Evolutionary conservation across 2,888 invertebrate genomes (phyloP).

Genomic region (Caenorhabditis macrosperma): DNA sequence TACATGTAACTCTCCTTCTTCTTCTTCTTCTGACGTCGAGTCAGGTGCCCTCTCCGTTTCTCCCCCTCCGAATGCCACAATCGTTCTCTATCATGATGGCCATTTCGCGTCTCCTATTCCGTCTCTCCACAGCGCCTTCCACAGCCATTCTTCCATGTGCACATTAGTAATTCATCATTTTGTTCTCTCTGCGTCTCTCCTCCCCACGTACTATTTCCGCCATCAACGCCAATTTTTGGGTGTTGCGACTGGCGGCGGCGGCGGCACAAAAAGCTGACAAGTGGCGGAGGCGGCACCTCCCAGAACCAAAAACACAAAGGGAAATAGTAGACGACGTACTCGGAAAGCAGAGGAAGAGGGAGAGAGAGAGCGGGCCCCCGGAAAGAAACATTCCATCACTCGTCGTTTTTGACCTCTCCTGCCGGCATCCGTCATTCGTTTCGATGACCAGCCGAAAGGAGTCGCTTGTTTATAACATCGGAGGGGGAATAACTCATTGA

Average conservation of each 20-base stretch:
- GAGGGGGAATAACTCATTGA: not conserved
- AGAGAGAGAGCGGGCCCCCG: not conserved
- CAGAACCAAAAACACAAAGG: conserved; percentile 29
- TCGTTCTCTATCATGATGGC: conserved; percentile 5
- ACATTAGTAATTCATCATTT: conserved; percentile 58
- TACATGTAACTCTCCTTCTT: conserved; percentile 43
- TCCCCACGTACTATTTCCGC: conserved; percentile 3
- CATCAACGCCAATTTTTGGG: not conserved
- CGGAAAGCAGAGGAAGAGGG: too few relatives aligned
- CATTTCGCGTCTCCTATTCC: not conserved
- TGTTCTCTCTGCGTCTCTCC: conserved; percentile 5
- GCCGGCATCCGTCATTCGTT: conserved; percentile 16
- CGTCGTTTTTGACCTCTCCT: conserved; percentile 31
- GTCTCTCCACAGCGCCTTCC: not conserved
- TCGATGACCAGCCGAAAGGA: not conserved
- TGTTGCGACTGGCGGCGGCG: conserved; percentile 7
- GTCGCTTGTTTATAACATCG: not conserved
- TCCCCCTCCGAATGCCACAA: not conserved
- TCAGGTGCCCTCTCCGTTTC: conserved; percentile 16
- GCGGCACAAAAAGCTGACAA: conserved; percentile 40
- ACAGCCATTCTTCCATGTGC: conserved; percentile 8
- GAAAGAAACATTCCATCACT: conserved; percentile 28
- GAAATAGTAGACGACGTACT: conserved; percentile 24
- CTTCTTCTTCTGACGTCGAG: conserved; percentile 5
- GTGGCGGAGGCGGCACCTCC: conserved; percentile 17